A percentile compares a stretch with the other conserved stretches of the same genome.
phyloP scores from a whole-genome alignment of 2,113 vertebrate species.

The Butorides virescens region DNA sequence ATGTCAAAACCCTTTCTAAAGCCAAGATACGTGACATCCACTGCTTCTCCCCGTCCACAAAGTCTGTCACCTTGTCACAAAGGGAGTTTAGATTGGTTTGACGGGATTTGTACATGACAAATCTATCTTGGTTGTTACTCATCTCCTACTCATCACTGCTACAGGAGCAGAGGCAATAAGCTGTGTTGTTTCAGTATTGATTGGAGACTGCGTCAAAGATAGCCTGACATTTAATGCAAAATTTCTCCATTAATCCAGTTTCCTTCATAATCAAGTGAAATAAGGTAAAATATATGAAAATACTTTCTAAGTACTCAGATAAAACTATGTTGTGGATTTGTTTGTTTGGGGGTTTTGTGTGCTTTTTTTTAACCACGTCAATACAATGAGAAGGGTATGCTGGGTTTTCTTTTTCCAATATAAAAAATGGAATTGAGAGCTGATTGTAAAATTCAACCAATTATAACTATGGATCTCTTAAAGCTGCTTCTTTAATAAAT shows the following conservation, averaged over 20 bases:
- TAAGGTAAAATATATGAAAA: neutral
- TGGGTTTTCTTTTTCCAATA: neutral
- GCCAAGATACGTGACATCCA: neutral
- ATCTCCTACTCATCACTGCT: neutral
- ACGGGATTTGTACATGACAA: neutral
- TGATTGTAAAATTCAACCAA: neutral
- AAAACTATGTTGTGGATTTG: fast-evolving
- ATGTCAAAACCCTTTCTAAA: neutral
- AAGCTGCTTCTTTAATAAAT: neutral
- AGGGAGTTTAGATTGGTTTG: neutral
- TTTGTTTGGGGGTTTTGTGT: fast-evolving
- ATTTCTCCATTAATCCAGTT: neutral
- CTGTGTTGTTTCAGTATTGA: neutral
- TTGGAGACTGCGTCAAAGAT: neutral
- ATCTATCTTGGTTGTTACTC: slow-evolving; percentile 11
- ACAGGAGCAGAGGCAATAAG: neutral
- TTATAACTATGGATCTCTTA: neutral
- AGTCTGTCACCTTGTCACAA: neutral
- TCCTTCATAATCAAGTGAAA: neutral
- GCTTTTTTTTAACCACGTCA: neutral
- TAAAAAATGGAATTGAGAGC: neutral
- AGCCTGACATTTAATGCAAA: neutral
- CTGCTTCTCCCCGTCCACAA: neutral
- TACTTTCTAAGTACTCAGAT: neutral
- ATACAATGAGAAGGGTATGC: neutral